Evolutionary conservation across 2,888 invertebrate species (phyloP).

Genomic region (Arctia plantaginis): DNA sequence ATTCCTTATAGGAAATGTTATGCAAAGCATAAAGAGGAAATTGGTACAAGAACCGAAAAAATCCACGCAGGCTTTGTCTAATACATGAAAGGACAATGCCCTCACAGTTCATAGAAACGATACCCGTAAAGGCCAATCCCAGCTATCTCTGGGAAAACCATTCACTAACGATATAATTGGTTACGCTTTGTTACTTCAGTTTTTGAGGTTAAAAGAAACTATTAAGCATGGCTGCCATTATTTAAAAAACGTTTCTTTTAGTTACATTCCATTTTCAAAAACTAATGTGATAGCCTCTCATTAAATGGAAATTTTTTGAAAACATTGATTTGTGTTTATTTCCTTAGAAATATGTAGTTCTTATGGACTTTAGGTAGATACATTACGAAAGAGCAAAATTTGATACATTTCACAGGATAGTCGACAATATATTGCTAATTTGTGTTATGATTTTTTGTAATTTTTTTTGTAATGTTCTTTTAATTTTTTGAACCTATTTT

Average conservation of each 20-base stretch:
- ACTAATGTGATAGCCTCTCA: not conserved
- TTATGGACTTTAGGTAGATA: too few relatives aligned
- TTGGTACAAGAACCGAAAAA: not conserved
- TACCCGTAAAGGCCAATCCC: conserved; percentile 8
- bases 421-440: too few relatives aligned
- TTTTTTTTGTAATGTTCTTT: too few relatives aligned
- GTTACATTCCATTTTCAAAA: not conserved
- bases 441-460: too few relatives aligned
- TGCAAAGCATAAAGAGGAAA: not conserved
- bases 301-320: too few relatives aligned
- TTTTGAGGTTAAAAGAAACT: not conserved
- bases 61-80: not conserved
- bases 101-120: conserved; percentile 6
- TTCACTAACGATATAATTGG: not conserved
- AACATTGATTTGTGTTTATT: too few relatives aligned
- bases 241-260: not conserved
- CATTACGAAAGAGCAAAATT: too few relatives aligned
- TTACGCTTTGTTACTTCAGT: not conserved
- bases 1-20: not conserved
- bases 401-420: too few relatives aligned
- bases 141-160: conserved; percentile 6
- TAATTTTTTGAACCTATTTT: too few relatives aligned
- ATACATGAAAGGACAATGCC: conserved; percentile 2
- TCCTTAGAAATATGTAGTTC: too few relatives aligned
- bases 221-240: not conserved